phyloP scores from a whole-genome alignment of 2,888 invertebrate genomes.

The Orchesella flavescens region DNA sequence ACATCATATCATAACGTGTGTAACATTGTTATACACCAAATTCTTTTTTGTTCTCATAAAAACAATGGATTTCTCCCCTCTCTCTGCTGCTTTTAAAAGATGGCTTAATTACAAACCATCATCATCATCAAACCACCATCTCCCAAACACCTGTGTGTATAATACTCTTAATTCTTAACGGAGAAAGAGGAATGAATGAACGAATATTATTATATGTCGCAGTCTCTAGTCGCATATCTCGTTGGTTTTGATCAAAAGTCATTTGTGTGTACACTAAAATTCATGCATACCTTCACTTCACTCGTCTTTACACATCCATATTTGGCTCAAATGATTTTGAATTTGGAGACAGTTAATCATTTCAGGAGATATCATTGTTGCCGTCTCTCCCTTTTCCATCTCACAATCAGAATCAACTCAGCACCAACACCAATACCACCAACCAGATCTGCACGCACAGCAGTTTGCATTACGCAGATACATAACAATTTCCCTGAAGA shows the following conservation, averaged over 20 bases:
- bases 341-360: constrained; percentile 48
- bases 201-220: background rate
- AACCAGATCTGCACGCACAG: too few species aligned
- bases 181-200: too few species aligned
- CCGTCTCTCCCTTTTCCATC: background rate
- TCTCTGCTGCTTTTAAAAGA: constrained; percentile 19
- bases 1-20: too few species aligned
- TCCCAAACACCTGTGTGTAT: constrained; percentile 8
- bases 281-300: background rate
- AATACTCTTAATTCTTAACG: background rate
- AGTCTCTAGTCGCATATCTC: background rate
- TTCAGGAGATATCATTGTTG: constrained; percentile 22
- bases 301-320: constrained; percentile 24
- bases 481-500: constrained; percentile 24
- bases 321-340: constrained; percentile 38
- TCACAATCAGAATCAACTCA: too few species aligned
- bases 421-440: too few species aligned
- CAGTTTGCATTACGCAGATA: background rate
- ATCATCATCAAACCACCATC: constrained; percentile 13
- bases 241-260: background rate
- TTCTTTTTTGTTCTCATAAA: background rate
- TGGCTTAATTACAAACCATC: constrained; percentile 45
- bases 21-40: too few species aligned
- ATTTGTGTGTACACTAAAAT: too few species aligned
- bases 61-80: constrained; percentile 26